These are phyloP conservation scores for Wasmannia auropunctata DNA, from an alignment of 1,140 invertebrate genomes.

Conservation along the genomic window DNA sequence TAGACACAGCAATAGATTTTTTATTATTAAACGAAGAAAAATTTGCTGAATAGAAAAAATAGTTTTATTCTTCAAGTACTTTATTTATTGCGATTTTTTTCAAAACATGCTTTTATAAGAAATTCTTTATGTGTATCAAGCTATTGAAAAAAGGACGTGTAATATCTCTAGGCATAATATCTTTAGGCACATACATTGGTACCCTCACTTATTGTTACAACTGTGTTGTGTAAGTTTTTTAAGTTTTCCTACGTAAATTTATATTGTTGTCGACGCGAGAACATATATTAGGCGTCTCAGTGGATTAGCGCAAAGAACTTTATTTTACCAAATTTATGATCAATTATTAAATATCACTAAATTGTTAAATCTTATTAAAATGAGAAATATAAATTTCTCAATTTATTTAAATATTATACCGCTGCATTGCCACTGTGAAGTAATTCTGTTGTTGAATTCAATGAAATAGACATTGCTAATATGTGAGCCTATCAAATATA, in stretches of 20 bases:
- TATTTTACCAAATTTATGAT: neutral
- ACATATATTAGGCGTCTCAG: neutral
- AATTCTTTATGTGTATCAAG: neutral
- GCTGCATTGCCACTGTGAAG: neutral
- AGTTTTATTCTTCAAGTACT: neutral
- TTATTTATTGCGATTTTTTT: neutral
- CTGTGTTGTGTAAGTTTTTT: neutral
- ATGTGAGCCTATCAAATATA: neutral
- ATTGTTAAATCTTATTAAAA: too few species aligned
- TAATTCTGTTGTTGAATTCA: neutral
- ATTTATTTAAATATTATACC: constrained; percentile 15
- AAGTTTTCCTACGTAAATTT: constrained; percentile 8
- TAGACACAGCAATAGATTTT: too few species aligned
- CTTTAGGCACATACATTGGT: neutral
- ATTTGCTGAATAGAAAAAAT: neutral
- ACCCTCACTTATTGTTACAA: neutral
- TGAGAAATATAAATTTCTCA: too few species aligned
- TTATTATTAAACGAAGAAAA: neutral
- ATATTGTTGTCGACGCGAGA: constrained; percentile 5
- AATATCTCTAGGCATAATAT: neutral
- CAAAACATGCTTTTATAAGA: neutral
- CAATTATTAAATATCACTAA: neutral
- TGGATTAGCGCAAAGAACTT: constrained; percentile 21
- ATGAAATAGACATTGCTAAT: neutral
- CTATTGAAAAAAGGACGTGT: neutral